These are phyloP conservation scores for Acronicta alni DNA, from an alignment of 2,888 invertebrate genomes.

Conservation along the genomic window DNA sequence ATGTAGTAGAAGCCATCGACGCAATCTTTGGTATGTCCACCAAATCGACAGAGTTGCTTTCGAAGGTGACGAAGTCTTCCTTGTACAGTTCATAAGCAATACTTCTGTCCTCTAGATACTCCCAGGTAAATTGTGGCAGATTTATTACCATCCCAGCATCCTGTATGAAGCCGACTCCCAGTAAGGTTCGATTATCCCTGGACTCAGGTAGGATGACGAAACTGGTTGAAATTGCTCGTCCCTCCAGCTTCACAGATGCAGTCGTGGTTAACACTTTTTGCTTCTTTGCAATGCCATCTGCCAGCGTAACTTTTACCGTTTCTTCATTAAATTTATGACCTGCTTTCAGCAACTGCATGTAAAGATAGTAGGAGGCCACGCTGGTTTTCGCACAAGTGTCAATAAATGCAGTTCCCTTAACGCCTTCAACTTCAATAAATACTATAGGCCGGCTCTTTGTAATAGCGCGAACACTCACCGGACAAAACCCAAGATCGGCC, in stretches of 20 bases:
- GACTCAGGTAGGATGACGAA: conserved; percentile 10
- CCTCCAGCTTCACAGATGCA: neutral
- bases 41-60: neutral
- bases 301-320: conserved; percentile 15
- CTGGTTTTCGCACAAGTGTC: conserved; percentile 30
- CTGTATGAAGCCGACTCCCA: conserved; percentile 17
- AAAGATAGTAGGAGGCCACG: conserved; percentile 21
- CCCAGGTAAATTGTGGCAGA: conserved; percentile 11
- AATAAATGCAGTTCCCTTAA: conserved; percentile 17
- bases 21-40: neutral
- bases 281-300: conserved; percentile 21
- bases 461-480: conserved; percentile 1
- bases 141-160: conserved; percentile 5
- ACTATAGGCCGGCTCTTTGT: conserved; percentile 9
- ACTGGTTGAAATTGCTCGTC: neutral
- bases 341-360: neutral
- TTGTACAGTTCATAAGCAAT: conserved; percentile 1
- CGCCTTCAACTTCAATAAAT: conserved; percentile 2
- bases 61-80: conserved; percentile 8
- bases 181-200: conserved; percentile 9
- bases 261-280: conserved; percentile 3
- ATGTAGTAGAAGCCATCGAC: neutral
- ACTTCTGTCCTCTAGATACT: neutral
- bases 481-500: conserved; percentile 12
- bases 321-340: conserved; percentile 10